These are phyloP conservation scores for Xestia sexstrigata DNA, from an alignment of 2,888 invertebrate species.

Conservation along the genomic window DNA sequence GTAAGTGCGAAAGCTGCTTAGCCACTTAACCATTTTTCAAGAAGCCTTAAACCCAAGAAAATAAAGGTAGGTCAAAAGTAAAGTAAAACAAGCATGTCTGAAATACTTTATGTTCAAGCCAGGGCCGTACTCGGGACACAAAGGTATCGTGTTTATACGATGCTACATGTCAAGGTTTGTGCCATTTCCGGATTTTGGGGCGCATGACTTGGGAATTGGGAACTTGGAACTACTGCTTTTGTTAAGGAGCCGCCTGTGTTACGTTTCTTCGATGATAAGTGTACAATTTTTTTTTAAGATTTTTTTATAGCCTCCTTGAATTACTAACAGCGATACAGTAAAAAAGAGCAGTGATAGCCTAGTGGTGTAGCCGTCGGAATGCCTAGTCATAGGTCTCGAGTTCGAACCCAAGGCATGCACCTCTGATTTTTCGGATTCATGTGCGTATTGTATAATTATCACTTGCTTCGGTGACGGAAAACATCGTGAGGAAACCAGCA, in stretches of 20 bases:
- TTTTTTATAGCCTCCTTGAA: not conserved
- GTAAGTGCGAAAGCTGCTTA: conserved; percentile 11
- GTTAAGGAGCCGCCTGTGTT: not conserved
- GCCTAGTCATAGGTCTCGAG: too few relatives aligned
- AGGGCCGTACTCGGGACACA: conserved; percentile 9
- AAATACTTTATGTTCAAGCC: conserved; percentile 20
- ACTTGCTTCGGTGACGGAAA: too few relatives aligned
- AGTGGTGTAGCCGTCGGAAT: too few relatives aligned
- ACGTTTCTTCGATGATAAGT: not conserved
- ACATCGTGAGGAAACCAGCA: too few relatives aligned
- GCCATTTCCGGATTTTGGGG: conserved; percentile 7
- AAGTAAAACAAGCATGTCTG: conserved; percentile 19
- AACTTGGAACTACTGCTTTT: not conserved
- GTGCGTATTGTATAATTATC: too few relatives aligned
- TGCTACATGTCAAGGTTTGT: conserved; percentile 33
- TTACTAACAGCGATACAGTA: too few relatives aligned
- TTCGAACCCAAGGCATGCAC: too few relatives aligned
- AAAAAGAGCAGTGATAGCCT: too few relatives aligned
- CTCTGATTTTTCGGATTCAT: too few relatives aligned
- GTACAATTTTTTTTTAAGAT: too few relatives aligned
- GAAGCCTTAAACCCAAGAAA: conserved; percentile 18
- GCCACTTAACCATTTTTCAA: conserved; percentile 32
- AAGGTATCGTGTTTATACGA: conserved; percentile 16
- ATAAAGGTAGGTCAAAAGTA: conserved; percentile 28
- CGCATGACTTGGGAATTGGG: conserved; percentile 1